phyloP scores from a whole-genome alignment of 2,113 vertebrate genomes.

The Hippocampus zosterae region DNA sequence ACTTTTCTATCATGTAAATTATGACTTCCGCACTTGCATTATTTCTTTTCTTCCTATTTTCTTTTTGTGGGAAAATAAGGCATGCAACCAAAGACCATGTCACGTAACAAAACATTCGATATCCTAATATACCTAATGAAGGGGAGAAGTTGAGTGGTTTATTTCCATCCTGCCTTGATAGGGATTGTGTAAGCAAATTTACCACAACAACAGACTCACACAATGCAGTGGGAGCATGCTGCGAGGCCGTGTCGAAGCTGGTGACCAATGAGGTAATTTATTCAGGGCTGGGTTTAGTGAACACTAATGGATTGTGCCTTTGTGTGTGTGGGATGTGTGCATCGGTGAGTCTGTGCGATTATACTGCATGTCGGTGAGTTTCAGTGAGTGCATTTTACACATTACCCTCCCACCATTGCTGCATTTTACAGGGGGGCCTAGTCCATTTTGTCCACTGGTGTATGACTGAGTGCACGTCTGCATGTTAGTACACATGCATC shows the following conservation, averaged over 20 bases:
- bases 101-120: background rate
- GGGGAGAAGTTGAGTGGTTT: background rate
- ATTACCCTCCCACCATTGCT: slow-evolving; percentile 19
- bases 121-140: background rate
- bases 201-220: no score
- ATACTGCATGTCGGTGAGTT: slow-evolving; percentile 14
- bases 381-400: slow-evolving; percentile 27
- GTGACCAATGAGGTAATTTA: slow-evolving; percentile 38
- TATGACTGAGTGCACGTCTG: slow-evolving; percentile 2
- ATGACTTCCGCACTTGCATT: background rate
- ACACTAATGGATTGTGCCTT: slow-evolving; percentile 57
- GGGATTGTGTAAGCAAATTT: background rate
- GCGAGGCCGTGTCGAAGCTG: no score
- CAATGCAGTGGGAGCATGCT: no score
- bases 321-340: background rate
- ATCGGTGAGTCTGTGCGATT: background rate
- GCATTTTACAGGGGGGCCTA: slow-evolving; percentile 31
- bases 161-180: background rate
- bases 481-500: slow-evolving; percentile 14
- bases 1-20: no score
- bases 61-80: background rate
- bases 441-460: slow-evolving; percentile 10
- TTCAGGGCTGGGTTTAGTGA: slow-evolving; percentile 44
- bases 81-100: background rate
- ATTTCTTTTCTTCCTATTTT: background rate